phyloP scores from a whole-genome alignment of 1,140 invertebrate genomes.

The Drosophila pallidifrons region DNA sequence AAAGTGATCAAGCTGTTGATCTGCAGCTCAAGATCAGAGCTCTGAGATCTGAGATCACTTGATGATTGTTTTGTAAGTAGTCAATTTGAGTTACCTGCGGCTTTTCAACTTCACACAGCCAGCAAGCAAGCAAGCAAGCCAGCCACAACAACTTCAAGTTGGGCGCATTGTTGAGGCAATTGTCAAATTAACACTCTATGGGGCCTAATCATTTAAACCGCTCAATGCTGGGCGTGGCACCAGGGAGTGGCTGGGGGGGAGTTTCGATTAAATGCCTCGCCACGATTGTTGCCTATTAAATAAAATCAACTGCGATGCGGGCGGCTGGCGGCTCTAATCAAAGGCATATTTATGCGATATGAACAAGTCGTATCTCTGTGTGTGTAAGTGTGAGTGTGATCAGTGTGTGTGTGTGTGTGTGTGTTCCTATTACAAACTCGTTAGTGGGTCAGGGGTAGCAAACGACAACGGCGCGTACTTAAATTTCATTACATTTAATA shows the following conservation, averaged over 20 bases:
- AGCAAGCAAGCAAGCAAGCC: too few relatives aligned
- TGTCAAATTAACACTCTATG: conserved; percentile 68
- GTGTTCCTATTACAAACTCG: conserved; percentile 44
- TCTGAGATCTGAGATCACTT: conserved; percentile 11
- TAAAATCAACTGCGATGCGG: conserved; percentile 72
- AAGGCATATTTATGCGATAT: conserved; percentile 75
- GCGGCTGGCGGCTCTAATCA: conserved; percentile 74
- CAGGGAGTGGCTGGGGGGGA: neutral
- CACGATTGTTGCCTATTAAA: conserved; percentile 78
- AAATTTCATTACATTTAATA: conserved; percentile 79
- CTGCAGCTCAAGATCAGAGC: neutral
- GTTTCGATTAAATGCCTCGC: conserved; percentile 68
- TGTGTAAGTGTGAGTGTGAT: neutral
- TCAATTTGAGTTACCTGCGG: conserved; percentile 15
- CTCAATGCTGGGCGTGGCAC: conserved; percentile 29
- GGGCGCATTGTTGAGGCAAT: conserved; percentile 45
- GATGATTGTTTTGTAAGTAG: conserved; percentile 14
- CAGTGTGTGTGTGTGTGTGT: conserved; percentile 10
- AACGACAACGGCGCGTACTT: conserved; percentile 55
- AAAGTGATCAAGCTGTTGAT: neutral
- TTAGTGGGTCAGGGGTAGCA: conserved; percentile 76
- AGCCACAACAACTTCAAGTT: neutral
- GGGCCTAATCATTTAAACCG: conserved; percentile 49
- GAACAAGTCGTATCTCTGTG: conserved; percentile 23
- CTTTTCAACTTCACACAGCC: neutral